Evolutionary conservation across 2,797 vertebrate genomes (phyloP), one percentile per base, ranked within the genome.

Genomic region (Adelosebastes latens): DNA sequence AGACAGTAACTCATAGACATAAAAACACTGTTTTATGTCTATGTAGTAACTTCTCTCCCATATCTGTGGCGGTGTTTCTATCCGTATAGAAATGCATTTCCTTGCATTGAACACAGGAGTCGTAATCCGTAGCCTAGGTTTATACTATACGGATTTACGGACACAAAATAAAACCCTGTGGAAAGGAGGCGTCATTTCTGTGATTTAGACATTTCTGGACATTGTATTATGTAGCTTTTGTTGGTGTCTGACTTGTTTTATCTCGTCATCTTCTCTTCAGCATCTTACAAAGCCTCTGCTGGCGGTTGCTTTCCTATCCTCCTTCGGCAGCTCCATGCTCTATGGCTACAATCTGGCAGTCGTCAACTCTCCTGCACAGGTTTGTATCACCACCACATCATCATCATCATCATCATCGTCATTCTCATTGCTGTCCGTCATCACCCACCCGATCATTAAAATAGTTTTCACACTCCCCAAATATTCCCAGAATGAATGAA

Each of bases 291-390:
- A 88, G 49, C 88, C 96, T 4, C 91, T 98, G 85, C 87, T 98
- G 82, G 95, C 95, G 0, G 96, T 96, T 65, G 94, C 97, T 3
- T 80, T 97, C 20, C 93, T 98, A 82, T 89, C 97, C 32, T 98
- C 97, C 3, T 96, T 97, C 3, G 97, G 97, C 75, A 97, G 97
- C 84, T 98, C 97, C 62, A 96, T 97, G 96, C 96, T 97, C 52
- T 98, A 97, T 32, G 97, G 97, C 81, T 98, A 96, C 94, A 98
- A 98, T 79, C 86, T 98, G 87, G 97, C 97, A 0, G 97, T 97
- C 32, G 97, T 98, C 89, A 98, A 98, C 92, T 97, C 97, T 0
- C 97, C 97, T 0, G 92, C 97, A 1, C 81, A 88, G 96, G 97
- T 98, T 91, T 93, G 96, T 92, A 27, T 65, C 16, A 8, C n/a